Evolutionary conservation across 1,140 invertebrate species (phyloP), one percentile per base, ranked within the genome.

Genomic region (Macrotrachela quadricornifera): DNA sequence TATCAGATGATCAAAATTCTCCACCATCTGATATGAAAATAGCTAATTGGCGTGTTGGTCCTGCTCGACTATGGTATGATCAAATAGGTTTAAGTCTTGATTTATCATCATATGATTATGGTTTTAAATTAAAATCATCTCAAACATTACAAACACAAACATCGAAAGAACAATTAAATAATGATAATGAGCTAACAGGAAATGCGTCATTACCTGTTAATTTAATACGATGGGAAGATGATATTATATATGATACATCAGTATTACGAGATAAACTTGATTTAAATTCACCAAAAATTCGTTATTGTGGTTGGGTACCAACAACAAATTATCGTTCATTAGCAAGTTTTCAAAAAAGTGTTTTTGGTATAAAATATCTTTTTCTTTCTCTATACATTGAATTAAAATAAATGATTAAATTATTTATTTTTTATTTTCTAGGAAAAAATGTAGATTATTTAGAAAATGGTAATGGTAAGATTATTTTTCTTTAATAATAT

Each of bases 1-100:
- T 30, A 4, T 30, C 21, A 4, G 21, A 30, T 30, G 21, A 30
- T 4, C 21, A 30, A 4, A 8, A 30, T 30, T 30, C 21, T 30
- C 21, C 21, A 30, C 8, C 21, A 30, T 2, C 3, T 30, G 21
- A 30, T 30, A 30, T 30, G 21, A 30, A 30, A 30, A 30, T 30
- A 4, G 3, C 86, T 0, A 84, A 94, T 60, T 97, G 91, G 91
- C 76, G 92, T 16, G 91, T 85, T 67, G 92, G 92, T 0, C 92
- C 92, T 0, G 88, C 91, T 0, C 83, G 92, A 67, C 78, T 92
- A 43, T 96, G 91, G 91, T 70, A 68, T 48, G 64, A 66, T 49
- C 45, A 87, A 87, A 80, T 69, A 94, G 15, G 82, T 82, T 83
- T 96, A 13, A 81, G 87, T 10, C 83, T 90, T 64, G 83, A 80